Base-by-base conservation (phyloP, 2,113 vertebrate species). In the Notarius quadriscutis region DNA sequence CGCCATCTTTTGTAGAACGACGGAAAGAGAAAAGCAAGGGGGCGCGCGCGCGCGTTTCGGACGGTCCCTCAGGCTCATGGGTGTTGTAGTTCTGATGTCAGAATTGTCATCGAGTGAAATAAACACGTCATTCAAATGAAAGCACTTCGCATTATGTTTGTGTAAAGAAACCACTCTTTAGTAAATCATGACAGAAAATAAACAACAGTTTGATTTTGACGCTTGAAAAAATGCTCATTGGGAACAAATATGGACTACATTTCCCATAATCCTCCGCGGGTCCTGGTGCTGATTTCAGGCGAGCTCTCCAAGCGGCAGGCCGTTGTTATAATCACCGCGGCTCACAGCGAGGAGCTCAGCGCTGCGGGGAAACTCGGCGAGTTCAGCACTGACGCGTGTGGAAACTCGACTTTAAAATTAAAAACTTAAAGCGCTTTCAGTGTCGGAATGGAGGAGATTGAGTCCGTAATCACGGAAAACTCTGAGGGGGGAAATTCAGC, bases 1-100 rank as follows among this genome's bases (percentile, higher is more conserved):
- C 95, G 95, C 95, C 95, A 95, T 96, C 94, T 95, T 95, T 95
- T 93, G 93, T 92, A 93, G 91, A 94, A 93, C 93, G 91, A 94
- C 93, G 94, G 94, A 94, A 93, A 90, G 93, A 88, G 90, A 89
- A 93, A 88, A 72, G 74, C 63, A 84, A 91, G 92, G 90, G 88
- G 91, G 91, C 88, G 91, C 83, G 87, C 84, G 87, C 84, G 65
- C 84, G 71, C 90, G 89, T 22, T 72, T 1, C 1, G 6, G 7
- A 90, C 91, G 41, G 9, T 18, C 58, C 27, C 7, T 58, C 83
- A n/a, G 5, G 41, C 75, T 50, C 51, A 41, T 89, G 94, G 95
- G 92, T 88, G 0, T 91, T 95, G 95, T 94, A 95, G 94, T 96
- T 90, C 84, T 1, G 53, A 30, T 2, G 0, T 25, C 5, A 25